Base-by-base conservation (phyloP, 2,113 vertebrate species). In the Alligator sinensis region DNA sequence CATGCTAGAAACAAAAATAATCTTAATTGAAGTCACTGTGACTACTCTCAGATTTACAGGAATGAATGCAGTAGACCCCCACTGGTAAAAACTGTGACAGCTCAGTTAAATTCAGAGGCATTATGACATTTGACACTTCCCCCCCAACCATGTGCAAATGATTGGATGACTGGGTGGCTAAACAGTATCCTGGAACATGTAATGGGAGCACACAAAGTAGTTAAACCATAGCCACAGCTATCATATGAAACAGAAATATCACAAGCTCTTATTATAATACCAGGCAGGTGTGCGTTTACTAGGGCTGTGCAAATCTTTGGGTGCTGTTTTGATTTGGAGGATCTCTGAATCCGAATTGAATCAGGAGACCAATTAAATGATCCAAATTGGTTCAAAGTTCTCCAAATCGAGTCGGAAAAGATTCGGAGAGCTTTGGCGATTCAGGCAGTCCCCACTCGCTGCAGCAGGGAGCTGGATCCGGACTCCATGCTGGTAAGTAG, bases 11-110 rank as follows among this genome's bases (percentile, higher is more conserved):
- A 77, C 5, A 68, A 57, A 88, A 86, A 63, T 57, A 87, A 30
- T 14, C 2, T 22, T 14, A 47, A 87, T 57, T 24, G 5, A 80
- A 21, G 28, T 12, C 70, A 74, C 38, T 74, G 11, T 82, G 89
- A 58, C 68, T 13, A 9, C 76, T 78, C n/a, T 72, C 63, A 83
- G 0, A 0, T 82, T 77, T 27, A 77, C 25, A 89, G 54, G 6
- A 55, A 91, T 85, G 11, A 9, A 80, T 22, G 63, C 89, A 59
- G 28, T 6, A 74, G 25, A 5, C 28, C 0, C 0, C 30, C 19
- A 13, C 47, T 9, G 7, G 21, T 25, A 34, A 38, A 74, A 72
- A 47, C 11, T 74, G 70, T 24, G 19, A 22, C 14, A 47, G 70
- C 47, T 74, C 70, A 38, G 21, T 74, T 47, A 34, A 38, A 34